A percentile compares a stretch with the other conserved stretches of the same genome.
These are phyloP conservation scores for Allobates femoralis DNA, from an alignment of 2,797 vertebrate genomes.

Conservation along the genomic window DNA sequence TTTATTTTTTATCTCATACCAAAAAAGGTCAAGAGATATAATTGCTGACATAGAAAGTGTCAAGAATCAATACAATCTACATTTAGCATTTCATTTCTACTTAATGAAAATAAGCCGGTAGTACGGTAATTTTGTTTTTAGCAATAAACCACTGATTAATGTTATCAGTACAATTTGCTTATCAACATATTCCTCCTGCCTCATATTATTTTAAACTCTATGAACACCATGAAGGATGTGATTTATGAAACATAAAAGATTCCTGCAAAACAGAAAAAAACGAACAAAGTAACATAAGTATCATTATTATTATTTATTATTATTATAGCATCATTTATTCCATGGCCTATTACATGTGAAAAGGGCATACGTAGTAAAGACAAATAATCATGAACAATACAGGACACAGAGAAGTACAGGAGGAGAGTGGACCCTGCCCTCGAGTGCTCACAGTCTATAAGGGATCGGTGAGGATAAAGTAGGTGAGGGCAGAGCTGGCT, in stretches of 20 bases:
- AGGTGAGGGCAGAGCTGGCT: no score
- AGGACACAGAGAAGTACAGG: no score
- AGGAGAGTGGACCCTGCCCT: no score
- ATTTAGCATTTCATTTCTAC: neutral
- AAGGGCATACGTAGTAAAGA: no score
- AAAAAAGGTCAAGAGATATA: constrained; percentile 1
- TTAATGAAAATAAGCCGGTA: neutral
- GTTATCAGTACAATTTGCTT: neutral
- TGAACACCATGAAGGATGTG: neutral
- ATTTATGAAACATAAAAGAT: neutral
- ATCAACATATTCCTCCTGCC: neutral
- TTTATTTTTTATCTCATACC: neutral
- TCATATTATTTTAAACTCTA: neutral
- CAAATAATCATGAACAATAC: no score
- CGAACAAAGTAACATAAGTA: neutral
- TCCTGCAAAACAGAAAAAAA: neutral
- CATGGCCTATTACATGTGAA: no score
- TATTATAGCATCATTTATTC: no score
- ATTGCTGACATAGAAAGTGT: neutral
- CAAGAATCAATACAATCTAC: neutral
- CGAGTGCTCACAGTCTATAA: no score
- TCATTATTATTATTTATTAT: no score
- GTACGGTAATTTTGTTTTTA: constrained; percentile 2
- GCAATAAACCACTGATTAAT: neutral
- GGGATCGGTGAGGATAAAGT: no score